phyloP scores from a whole-genome alignment of 2,113 vertebrate species.

The Danio rerio region DNA sequence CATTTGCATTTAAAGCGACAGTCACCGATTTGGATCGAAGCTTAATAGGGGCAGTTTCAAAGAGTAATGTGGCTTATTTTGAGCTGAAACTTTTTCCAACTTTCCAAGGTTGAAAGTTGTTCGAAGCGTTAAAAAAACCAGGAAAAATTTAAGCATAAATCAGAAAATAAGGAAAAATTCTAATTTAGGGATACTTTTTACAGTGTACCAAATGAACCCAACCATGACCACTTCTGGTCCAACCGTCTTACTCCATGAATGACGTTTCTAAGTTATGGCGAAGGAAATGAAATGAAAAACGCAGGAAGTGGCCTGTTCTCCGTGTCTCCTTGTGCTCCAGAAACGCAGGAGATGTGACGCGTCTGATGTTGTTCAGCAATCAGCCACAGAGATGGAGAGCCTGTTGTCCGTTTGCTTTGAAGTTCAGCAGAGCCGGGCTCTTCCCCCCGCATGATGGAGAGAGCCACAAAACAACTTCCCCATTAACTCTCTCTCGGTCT shows the following conservation, averaged over 20 bases:
- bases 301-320: background rate
- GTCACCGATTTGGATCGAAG: too few relatives aligned
- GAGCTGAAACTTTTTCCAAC: too few relatives aligned
- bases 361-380: slow-evolving; percentile 65
- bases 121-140: too few relatives aligned
- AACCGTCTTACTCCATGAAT: background rate
- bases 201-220: background rate
- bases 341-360: slow-evolving; percentile 29
- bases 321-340: background rate
- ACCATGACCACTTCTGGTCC: slow-evolving; percentile 22
- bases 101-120: too few relatives aligned
- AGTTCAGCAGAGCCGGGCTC: slow-evolving; percentile 71
- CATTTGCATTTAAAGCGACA: too few relatives aligned
- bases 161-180: too few relatives aligned
- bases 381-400: slow-evolving; percentile 72
- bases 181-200: too few relatives aligned
- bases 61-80: too few relatives aligned
- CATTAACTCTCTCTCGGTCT: slow-evolving; percentile 51
- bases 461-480: slow-evolving; percentile 60
- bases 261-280: background rate
- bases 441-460: slow-evolving; percentile 67
- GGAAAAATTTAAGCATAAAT: too few relatives aligned
- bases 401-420: slow-evolving; percentile 65
- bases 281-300: background rate
- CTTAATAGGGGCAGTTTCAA: too few relatives aligned